phyloP scores from a whole-genome alignment of 2,888 invertebrate genomes.

The Tenthredo mesomela region DNA sequence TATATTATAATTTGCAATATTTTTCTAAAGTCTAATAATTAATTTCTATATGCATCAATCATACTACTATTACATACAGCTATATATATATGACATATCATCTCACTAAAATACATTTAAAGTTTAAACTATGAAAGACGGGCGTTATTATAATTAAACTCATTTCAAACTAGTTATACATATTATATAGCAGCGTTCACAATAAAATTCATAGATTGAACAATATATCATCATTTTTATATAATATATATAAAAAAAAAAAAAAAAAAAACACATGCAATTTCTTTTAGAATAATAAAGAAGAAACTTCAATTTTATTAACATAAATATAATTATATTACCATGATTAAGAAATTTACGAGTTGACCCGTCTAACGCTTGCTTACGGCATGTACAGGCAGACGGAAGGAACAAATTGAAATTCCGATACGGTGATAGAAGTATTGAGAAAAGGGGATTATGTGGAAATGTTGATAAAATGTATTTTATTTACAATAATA shows the following conservation, averaged over 20 bases:
- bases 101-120: neutral
- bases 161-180: neutral
- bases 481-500: slow-evolving; percentile 23
- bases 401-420: slow-evolving; percentile 40
- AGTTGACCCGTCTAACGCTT: slow-evolving; percentile 15
- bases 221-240: neutral
- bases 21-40: slow-evolving; percentile 4
- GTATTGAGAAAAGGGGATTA: slow-evolving; percentile 3
- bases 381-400: slow-evolving; percentile 21
- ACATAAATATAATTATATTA: neutral
- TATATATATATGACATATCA: slow-evolving; percentile 30
- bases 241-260: neutral
- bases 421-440: slow-evolving; percentile 11
- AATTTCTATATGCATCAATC: neutral
- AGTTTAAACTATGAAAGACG: neutral
- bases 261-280: too few relatives aligned
- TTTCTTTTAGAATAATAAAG: neutral
- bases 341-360: neutral
- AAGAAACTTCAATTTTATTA: neutral
- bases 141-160: neutral
- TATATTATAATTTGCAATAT: slow-evolving; percentile 29
- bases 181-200: neutral
- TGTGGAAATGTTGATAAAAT: slow-evolving; percentile 14
- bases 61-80: neutral
- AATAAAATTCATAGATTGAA: neutral